Conservation (phyloP, 2,888 invertebrate species). For the Diarsia dahlii region DNA sequence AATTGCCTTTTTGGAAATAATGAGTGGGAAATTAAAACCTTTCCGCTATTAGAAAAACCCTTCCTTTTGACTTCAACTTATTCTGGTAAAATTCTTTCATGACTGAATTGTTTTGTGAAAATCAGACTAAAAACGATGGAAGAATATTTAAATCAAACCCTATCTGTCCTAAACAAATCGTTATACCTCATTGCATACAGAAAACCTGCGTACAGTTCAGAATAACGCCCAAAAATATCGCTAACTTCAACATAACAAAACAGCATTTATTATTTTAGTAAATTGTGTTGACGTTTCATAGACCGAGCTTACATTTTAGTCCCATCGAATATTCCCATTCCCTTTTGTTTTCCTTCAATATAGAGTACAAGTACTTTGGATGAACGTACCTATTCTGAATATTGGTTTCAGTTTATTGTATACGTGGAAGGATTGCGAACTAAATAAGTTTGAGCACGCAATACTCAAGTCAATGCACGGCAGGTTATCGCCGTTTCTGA, state of each 20-base stretch:
- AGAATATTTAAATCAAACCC: background rate
- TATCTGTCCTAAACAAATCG: background rate
- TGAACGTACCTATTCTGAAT: constrained; percentile 39
- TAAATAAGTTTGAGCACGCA: constrained; percentile 69
- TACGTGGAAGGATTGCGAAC: constrained; percentile 52
- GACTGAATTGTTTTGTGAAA: background rate
- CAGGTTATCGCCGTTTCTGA: constrained; percentile 69
- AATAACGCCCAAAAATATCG: constrained; percentile 18
- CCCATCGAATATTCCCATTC: constrained; percentile 9
- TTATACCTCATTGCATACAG: background rate
- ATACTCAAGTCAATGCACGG: constrained; percentile 69
- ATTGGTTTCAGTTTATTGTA: constrained; percentile 46
- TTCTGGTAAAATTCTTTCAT: background rate
- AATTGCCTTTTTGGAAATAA: background rate
- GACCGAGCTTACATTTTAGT: constrained; percentile 47
- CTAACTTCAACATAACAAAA: constrained; percentile 4
- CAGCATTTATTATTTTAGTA: constrained; percentile 32
- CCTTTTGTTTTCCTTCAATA: constrained; percentile 51
- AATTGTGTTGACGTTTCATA: constrained; percentile 54
- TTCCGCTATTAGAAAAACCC: background rate
- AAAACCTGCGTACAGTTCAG: background rate
- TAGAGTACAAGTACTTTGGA: constrained; percentile 14
- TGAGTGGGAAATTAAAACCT: background rate
- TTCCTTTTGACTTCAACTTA: background rate
- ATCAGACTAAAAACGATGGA: background rate